Percentiles rank a stretch among this genome's conserved stretches.
Evolutionary conservation across 2,888 invertebrate genomes (phyloP).

Genomic region (Tridacna gigas): DNA sequence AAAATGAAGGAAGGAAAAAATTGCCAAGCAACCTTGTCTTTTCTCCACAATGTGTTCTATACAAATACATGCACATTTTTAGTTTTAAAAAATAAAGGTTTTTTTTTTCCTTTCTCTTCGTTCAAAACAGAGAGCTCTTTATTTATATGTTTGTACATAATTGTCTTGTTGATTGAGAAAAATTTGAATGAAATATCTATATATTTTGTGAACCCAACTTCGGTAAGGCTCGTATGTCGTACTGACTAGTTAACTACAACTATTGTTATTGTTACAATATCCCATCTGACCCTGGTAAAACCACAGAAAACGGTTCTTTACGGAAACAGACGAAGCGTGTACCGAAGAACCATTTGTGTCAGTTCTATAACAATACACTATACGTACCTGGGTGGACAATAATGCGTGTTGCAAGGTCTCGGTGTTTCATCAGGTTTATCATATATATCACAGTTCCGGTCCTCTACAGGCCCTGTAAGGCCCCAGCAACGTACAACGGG

Average conservation of each 20-base stretch:
- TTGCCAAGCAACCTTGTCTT: too few species aligned
- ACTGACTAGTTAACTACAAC: neutral
- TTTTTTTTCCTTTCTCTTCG: neutral
- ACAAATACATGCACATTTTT: too few species aligned
- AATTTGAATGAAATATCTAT: too few species aligned
- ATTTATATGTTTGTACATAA: too few species aligned
- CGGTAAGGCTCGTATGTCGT: neutral
- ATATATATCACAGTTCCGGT: constrained; percentile 59
- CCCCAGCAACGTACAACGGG: constrained; percentile 49
- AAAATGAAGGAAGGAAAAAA: too few species aligned
- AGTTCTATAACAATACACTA: neutral
- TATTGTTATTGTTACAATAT: neutral
- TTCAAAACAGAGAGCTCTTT: too few species aligned
- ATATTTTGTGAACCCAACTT: too few species aligned
- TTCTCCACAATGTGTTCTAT: too few species aligned
- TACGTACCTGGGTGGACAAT: constrained; percentile 61
- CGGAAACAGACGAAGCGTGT: neutral
- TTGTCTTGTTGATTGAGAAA: too few species aligned
- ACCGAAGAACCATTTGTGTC: neutral
- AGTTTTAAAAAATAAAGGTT: too few species aligned
- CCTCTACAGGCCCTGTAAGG: constrained; percentile 46
- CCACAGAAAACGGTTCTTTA: neutral
- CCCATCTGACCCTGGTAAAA: too few species aligned
- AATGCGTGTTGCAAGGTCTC: constrained; percentile 57
- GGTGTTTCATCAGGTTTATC: constrained; percentile 48